Conservation (phyloP, 2,113 vertebrate species). For the Cyphomyrus plagiostoma region DNA sequence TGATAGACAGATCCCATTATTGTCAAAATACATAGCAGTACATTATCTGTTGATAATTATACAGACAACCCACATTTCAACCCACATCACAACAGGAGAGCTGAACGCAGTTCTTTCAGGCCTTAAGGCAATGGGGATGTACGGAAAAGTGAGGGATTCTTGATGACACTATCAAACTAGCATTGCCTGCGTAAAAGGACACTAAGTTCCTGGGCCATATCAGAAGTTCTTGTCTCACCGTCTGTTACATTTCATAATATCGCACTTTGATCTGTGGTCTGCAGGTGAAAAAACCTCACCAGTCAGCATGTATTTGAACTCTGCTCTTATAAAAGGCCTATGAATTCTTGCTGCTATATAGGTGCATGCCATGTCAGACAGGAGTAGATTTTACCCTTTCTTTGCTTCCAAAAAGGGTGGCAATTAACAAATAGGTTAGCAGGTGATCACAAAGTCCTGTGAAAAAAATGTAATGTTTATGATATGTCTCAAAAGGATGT, state of each 20-base stretch:
- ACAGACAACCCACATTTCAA: not conserved
- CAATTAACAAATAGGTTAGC: not conserved
- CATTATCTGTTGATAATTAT: not conserved
- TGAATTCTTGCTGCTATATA: not conserved
- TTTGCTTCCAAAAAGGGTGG: not conserved
- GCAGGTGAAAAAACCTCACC: not conserved
- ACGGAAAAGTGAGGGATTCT: not conserved
- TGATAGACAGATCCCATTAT: not conserved
- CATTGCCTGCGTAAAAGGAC: not conserved
- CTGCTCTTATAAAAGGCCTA: not conserved
- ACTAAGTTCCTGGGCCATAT: not conserved
- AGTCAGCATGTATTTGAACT: conserved; percentile 19
- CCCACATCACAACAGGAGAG: not conserved
- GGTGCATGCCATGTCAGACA: not conserved
- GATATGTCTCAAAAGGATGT: not conserved
- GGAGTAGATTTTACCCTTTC: not conserved
- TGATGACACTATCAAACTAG: not conserved
- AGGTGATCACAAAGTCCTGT: not conserved
- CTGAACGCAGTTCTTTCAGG: not conserved
- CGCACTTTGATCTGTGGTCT: not conserved
- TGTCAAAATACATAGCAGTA: not conserved
- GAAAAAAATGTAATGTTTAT: not conserved
- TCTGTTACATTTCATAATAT: not conserved
- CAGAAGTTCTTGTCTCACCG: not conserved
- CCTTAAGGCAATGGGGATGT: not conserved